These are phyloP conservation scores for Diacarnus erythraeanus DNA, from an alignment of 37 sponge, comb jelly and placozoan genomes.

Conservation along the genomic window DNA sequence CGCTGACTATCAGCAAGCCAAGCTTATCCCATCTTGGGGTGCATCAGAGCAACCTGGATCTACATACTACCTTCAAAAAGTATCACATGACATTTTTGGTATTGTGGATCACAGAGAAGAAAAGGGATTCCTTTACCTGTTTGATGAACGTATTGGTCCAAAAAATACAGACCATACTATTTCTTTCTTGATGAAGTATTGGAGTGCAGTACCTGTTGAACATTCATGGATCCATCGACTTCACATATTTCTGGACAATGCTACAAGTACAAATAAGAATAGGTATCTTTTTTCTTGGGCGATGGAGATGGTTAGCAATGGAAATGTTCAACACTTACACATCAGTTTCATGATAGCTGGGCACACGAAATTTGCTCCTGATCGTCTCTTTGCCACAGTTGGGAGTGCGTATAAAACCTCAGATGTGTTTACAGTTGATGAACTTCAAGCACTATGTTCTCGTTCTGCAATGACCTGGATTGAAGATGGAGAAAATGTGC, in stretches of 20 bases:
- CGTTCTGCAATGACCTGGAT: neutral
- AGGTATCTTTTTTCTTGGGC: constrained; percentile 36
- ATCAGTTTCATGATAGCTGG: constrained; percentile 48
- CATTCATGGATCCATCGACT: constrained; percentile 36
- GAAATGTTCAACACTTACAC: constrained; percentile 7
- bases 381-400: constrained; percentile 35
- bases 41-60: constrained; percentile 40
- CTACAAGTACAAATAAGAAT: constrained; percentile 47
- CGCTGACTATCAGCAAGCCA: constrained; percentile 36
- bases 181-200: constrained; percentile 18
- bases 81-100: constrained; percentile 45
- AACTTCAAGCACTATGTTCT: constrained; percentile 6
- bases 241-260: constrained; percentile 47
- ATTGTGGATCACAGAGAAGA: constrained; percentile 39
- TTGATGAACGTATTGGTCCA: constrained; percentile 38
- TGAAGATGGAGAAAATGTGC: constrained; percentile 16
- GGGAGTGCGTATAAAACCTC: constrained; percentile 15
- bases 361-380: constrained; percentile 66
- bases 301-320: constrained; percentile 24
- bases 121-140: neutral
- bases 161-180: constrained; percentile 59
- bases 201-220: neutral
- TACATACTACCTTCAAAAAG: constrained; percentile 50
- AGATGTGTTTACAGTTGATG: constrained; percentile 33
- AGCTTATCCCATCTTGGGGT: constrained; percentile 53